These are phyloP conservation scores for Sussaba pulchella DNA, from an alignment of 2,888 invertebrate genomes.

Conservation along the genomic window DNA sequence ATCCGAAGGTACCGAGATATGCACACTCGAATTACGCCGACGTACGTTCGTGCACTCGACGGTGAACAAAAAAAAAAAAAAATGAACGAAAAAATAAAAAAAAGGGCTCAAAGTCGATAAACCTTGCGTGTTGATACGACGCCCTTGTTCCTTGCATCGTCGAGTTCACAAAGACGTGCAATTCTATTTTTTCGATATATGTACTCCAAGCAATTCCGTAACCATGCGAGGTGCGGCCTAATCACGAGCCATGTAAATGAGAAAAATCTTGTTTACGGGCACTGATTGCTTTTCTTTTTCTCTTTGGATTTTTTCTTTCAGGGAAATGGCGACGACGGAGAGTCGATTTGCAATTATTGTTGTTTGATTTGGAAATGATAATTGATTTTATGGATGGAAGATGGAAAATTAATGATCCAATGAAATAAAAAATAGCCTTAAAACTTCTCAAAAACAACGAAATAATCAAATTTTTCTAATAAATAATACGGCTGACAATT, in stretches of 20 bases:
- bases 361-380: not conserved
- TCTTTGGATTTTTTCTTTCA: not conserved
- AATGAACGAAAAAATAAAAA: not conserved
- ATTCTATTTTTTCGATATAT: slow-evolving; percentile 1
- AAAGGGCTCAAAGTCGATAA: slow-evolving; percentile 28
- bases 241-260: too few relatives aligned
- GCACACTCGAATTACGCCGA: not conserved
- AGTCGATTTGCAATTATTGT: too few relatives aligned
- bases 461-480: too few relatives aligned
- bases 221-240: not conserved
- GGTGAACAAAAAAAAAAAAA: too few relatives aligned
- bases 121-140: not conserved
- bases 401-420: not conserved
- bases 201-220: not conserved
- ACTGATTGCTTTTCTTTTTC: not conserved
- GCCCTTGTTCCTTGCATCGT: not conserved
- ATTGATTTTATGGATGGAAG: too few relatives aligned
- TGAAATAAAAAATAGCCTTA: not conserved
- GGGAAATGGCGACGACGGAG: too few relatives aligned
- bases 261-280: too few relatives aligned
- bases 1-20: not conserved
- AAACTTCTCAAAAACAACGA: too few relatives aligned
- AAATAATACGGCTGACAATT: too few relatives aligned
- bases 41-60: not conserved
- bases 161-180: not conserved